Evolutionary conservation across 2,797 vertebrate species (phyloP).

Genomic region (Todus mexicanus): DNA sequence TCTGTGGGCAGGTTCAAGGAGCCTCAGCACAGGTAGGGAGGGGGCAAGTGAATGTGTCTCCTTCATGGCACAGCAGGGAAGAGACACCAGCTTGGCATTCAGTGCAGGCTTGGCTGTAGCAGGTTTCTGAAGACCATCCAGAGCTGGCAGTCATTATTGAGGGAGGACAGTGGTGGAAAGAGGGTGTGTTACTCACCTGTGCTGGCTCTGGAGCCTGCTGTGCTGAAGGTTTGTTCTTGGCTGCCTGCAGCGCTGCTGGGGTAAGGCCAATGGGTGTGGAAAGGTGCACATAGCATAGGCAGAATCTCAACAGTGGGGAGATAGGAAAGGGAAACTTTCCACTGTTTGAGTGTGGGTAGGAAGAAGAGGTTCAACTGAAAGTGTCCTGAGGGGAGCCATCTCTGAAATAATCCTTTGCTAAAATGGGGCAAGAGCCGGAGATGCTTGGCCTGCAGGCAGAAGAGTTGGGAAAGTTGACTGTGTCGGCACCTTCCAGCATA

Average conservation of each 20-base stretch:
- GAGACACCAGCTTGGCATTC: background rate
- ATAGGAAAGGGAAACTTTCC: background rate
- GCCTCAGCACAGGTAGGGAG: background rate
- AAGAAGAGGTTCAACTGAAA: background rate
- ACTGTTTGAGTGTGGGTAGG: background rate
- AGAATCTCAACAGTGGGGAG: background rate
- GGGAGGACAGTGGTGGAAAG: background rate
- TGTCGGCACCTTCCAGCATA: background rate
- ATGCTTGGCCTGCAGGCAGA: background rate
- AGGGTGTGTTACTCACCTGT: background rate
- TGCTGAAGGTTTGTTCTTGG: background rate
- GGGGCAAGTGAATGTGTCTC: background rate
- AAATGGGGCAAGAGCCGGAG: background rate
- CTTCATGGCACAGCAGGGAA: background rate
- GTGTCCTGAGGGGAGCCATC: background rate
- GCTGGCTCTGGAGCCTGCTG: background rate
- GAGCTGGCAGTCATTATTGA: background rate
- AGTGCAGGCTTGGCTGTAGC: background rate
- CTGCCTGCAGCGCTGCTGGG: background rate
- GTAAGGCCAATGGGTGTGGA: background rate
- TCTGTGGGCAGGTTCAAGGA: background rate
- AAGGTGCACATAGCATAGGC: rapidly evolving
- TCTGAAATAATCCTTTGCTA: background rate
- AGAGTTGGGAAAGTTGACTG: background rate
- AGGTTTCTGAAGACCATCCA: background rate